phyloP scores from a whole-genome alignment of 2,797 vertebrate genomes.

The Phrynocephalus forsythii region DNA sequence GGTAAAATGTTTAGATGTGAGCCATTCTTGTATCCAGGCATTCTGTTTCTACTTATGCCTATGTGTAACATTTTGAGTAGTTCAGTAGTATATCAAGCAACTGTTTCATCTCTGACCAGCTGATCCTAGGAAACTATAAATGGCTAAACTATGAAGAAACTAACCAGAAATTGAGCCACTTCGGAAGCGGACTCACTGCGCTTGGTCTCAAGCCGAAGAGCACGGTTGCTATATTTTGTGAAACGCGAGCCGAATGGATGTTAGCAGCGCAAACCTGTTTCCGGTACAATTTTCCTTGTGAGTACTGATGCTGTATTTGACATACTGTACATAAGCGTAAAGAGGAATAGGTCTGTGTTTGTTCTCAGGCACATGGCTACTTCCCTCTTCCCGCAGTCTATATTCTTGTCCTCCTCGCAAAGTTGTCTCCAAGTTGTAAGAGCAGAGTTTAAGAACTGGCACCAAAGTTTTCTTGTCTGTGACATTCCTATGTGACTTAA shows the following conservation, averaged over 20 bases:
- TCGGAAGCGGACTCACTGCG: conserved; percentile 89
- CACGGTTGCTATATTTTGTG: conserved; percentile 94
- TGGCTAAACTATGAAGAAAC: conserved; percentile 93
- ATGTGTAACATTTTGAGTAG: not conserved
- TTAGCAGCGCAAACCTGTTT: conserved; percentile 94
- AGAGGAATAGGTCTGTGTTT: not conserved
- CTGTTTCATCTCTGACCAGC: conserved; percentile 72
- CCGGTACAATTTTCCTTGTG: conserved; percentile 93
- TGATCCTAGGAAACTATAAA: conserved; percentile 91
- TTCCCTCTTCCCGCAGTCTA: not conserved
- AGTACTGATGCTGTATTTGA: conserved; percentile 59
- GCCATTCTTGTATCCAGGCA: not conserved
- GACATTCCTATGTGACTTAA: not conserved
- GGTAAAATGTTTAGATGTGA: not conserved
- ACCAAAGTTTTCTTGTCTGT: not conserved
- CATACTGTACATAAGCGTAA: not conserved
- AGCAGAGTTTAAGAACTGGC: not conserved
- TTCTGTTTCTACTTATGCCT: not conserved
- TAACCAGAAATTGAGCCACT: conserved; percentile 78
- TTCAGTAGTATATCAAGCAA: not conserved
- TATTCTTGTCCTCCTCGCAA: too few relatives aligned
- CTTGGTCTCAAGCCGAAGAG: conserved; percentile 88
- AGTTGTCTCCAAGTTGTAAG: too few relatives aligned
- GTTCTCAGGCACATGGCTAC: not conserved
- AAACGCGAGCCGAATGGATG: conserved; percentile 98